A percentile compares a stretch with the other conserved stretches of the same genome.
Evolutionary conservation across 2,888 invertebrate species (phyloP).

Genomic region (Caenorhabditis sp.): DNA sequence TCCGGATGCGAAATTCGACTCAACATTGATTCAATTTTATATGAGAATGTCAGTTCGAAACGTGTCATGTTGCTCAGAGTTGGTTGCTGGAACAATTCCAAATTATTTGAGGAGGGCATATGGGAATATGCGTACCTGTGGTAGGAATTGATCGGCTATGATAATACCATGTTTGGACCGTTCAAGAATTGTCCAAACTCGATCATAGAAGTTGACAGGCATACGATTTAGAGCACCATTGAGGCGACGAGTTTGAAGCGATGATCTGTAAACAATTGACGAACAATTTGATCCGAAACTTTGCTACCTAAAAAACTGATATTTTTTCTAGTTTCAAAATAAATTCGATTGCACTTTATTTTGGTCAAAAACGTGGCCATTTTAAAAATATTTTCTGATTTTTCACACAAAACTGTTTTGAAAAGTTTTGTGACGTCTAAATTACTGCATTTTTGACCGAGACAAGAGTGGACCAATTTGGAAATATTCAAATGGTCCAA

Average conservation of each 20-base stretch:
- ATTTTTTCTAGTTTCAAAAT: too few relatives aligned
- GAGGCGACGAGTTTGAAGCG: conserved; percentile 85
- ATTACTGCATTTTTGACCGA: too few relatives aligned
- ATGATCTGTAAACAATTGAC: conserved; percentile 74
- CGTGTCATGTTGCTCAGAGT: conserved; percentile 95
- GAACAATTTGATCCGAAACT: too few relatives aligned
- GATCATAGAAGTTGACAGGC: conserved; percentile 90
- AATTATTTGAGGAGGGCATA: neutral
- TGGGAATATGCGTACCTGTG: conserved; percentile 75
- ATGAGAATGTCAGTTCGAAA: conserved; percentile 92
- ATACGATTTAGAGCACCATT: conserved; percentile 96
- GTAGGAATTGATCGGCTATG: conserved; percentile 85
- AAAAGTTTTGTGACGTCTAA: too few relatives aligned
- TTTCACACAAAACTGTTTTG: too few relatives aligned
- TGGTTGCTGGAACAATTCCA: conserved; percentile 76
- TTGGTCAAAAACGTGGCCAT: too few relatives aligned
- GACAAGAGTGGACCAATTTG: too few relatives aligned
- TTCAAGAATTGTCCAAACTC: conserved; percentile 92
- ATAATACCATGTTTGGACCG: conserved; percentile 83
- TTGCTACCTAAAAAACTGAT: conserved; percentile 24
- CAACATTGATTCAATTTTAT: conserved; percentile 86
- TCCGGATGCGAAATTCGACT: conserved; percentile 78
- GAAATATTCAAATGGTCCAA: too few relatives aligned
- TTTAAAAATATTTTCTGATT: too few relatives aligned
- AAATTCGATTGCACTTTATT: too few relatives aligned